Conservation (phyloP, 2,888 invertebrate genomes). For the Melanotus villosus region DNA sequence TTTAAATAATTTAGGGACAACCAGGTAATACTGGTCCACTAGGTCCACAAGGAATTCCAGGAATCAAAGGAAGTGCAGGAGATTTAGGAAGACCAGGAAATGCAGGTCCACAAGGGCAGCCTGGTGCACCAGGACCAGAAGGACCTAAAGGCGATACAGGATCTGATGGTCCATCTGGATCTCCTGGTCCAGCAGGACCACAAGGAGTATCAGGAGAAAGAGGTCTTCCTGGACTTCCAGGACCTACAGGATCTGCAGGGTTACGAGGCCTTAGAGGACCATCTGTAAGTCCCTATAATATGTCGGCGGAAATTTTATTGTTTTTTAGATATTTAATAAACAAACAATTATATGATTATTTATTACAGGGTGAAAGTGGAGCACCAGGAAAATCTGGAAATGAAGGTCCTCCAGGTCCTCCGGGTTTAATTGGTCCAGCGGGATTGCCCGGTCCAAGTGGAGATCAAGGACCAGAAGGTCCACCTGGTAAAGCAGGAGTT, state of each 20-base stretch:
- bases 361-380: constrained; percentile 79
- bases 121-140: constrained; percentile 80
- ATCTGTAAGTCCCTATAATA: constrained; percentile 67
- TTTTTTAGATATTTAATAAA: not conserved
- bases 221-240: constrained; percentile 75
- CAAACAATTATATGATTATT: not conserved
- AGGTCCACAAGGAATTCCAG: constrained; percentile 80
- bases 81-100: constrained; percentile 79
- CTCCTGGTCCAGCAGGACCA: constrained; percentile 79
- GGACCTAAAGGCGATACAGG: constrained; percentile 84
- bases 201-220: constrained; percentile 80
- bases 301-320: not conserved
- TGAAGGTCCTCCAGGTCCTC: constrained; percentile 80
- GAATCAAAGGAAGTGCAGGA: constrained; percentile 80
- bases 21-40: constrained; percentile 79
- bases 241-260: constrained; percentile 77
- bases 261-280: constrained; percentile 76
- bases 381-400: constrained; percentile 79
- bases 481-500: constrained; percentile 79
- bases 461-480: constrained; percentile 74
- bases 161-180: constrained; percentile 78
- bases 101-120: constrained; percentile 78
- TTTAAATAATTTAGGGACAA: constrained; percentile 72
- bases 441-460: constrained; percentile 77
- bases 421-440: constrained; percentile 77